Evolutionary conservation across 2,888 invertebrate genomes (phyloP).

Genomic region (Rhodophaea formosa): DNA sequence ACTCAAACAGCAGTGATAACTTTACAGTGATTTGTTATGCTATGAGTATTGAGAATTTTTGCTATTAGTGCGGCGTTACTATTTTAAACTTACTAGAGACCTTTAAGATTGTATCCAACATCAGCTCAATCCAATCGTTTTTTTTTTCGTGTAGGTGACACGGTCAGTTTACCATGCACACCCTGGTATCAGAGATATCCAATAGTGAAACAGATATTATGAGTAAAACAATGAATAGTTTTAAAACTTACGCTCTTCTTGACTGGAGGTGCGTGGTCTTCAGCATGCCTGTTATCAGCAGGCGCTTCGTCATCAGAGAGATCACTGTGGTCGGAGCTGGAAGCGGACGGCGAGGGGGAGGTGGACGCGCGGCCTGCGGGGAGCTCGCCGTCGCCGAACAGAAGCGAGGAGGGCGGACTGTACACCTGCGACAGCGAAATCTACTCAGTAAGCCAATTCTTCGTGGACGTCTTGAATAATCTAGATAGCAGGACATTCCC

Average conservation of each 20-base stretch:
- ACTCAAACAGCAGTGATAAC: neutral
- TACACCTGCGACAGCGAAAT: conserved; percentile 84
- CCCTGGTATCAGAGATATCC: too few species aligned
- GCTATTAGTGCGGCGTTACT: too few species aligned
- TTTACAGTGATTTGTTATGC: neutral
- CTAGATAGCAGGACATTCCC: too few species aligned
- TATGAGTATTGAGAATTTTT: too few species aligned
- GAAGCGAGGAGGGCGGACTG: conserved; percentile 93
- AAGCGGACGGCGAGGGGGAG: conserved; percentile 88
- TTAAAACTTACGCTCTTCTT: conserved; percentile 64
- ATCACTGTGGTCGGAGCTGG: conserved; percentile 80
- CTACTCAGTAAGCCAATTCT: too few species aligned
- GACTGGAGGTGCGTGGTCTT: conserved; percentile 50
- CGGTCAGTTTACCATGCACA: neutral
- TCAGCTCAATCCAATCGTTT: too few species aligned
- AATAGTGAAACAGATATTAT: too few species aligned
- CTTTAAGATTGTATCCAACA: too few species aligned
- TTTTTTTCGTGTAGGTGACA: too few species aligned
- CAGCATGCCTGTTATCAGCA: conserved; percentile 36
- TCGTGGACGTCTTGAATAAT: too few species aligned
- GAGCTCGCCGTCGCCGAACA: conserved; percentile 85
- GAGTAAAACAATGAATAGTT: too few species aligned
- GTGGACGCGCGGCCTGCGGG: conserved; percentile 75
- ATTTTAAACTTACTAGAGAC: too few species aligned
- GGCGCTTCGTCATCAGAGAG: conserved; percentile 68